Evolutionary conservation across 2,888 invertebrate species (phyloP).

Genomic region (Criorhina ranunculi): DNA sequence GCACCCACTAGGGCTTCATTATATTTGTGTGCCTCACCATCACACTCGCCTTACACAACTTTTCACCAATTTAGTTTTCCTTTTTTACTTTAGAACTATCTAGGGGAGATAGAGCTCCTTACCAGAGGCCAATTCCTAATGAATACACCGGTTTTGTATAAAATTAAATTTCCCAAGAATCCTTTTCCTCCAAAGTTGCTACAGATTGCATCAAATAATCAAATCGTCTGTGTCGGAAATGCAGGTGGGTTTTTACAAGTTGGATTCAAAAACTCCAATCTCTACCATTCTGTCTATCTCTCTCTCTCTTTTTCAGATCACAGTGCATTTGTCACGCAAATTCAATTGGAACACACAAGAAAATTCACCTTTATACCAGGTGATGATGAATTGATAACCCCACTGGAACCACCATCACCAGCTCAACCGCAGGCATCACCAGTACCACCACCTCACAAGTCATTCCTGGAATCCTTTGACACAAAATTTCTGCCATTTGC

Average conservation of each 20-base stretch:
- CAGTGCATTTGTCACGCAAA: constrained; percentile 82
- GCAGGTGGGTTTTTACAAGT: constrained; percentile 84
- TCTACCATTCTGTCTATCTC: neutral
- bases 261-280: constrained; percentile 27
- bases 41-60: no score
- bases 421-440: constrained; percentile 29
- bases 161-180: constrained; percentile 87
- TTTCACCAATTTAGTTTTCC: neutral
- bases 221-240: constrained; percentile 86
- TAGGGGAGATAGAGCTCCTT: constrained; percentile 86
- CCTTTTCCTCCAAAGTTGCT: constrained; percentile 86
- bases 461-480: constrained; percentile 78
- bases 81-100: constrained; percentile 85
- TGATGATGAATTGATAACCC: constrained; percentile 58
- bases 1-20: no score
- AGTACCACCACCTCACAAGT: neutral
- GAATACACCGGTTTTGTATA: constrained; percentile 85
- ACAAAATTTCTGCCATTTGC: constrained; percentile 65
- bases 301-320: constrained; percentile 78
- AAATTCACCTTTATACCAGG: constrained; percentile 81
- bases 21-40: no score
- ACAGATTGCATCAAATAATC: constrained; percentile 86
- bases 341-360: constrained; percentile 83
- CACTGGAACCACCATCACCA: constrained; percentile 44
- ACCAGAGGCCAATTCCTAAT: constrained; percentile 83